phyloP scores from a whole-genome alignment of 2,797 vertebrate species.

The Aulostomus chinensis region DNA sequence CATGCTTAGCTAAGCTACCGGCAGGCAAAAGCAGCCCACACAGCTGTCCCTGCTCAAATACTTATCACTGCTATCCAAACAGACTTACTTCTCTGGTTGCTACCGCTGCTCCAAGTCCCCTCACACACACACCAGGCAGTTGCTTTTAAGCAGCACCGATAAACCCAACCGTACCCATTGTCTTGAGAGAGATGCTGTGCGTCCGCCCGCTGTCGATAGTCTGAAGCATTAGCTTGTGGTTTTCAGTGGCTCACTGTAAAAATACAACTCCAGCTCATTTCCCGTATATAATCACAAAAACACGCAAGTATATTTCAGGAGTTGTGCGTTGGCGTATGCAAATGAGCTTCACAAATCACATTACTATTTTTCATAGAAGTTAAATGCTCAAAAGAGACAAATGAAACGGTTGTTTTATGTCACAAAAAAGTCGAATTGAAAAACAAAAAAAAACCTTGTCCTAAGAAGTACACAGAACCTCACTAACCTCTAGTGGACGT shows the following conservation, averaged over 20 bases:
- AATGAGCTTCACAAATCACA: not conserved
- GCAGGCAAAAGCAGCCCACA: slow-evolving; percentile 59
- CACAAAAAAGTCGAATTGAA: too few relatives aligned
- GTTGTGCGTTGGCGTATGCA: not conserved
- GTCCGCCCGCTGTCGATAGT: slow-evolving; percentile 27
- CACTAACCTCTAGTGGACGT: slow-evolving; percentile 52
- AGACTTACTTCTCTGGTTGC: slow-evolving; percentile 45
- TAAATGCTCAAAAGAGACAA: not conserved
- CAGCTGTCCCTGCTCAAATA: slow-evolving; percentile 29
- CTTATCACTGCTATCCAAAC: slow-evolving; percentile 4
- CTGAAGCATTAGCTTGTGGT: slow-evolving; percentile 32
- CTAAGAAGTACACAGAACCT: not conserved
- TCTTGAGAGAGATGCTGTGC: slow-evolving; percentile 40
- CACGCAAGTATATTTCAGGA: slow-evolving; percentile 19
- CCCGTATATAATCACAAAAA: slow-evolving; percentile 44
- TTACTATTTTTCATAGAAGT: not conserved
- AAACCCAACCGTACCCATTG: slow-evolving; percentile 1
- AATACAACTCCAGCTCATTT: slow-evolving; percentile 37
- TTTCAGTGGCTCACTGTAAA: slow-evolving; percentile 38
- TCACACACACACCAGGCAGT: too few relatives aligned
- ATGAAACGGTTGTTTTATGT: not conserved
- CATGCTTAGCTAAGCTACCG: slow-evolving; percentile 55
- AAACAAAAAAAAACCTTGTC: accelerated
- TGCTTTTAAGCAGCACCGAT: not conserved
- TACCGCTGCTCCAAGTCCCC: slow-evolving; percentile 11